These are phyloP conservation scores for Homarus americanus DNA, from an alignment of 1,140 invertebrate genomes.

Conservation along the genomic window DNA sequence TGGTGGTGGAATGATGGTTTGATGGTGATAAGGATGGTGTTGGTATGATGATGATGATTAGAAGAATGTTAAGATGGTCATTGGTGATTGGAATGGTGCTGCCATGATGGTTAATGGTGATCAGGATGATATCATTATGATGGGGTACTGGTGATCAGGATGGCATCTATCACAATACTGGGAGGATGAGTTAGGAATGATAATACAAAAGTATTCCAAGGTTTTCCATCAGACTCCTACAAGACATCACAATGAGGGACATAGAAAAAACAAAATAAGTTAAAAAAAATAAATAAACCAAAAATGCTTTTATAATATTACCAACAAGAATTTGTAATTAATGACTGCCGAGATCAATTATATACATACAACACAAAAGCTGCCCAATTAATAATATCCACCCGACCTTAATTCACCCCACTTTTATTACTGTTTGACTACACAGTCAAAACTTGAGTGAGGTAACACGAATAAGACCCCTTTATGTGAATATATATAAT, in stretches of 20 bases:
- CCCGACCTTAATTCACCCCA: neutral
- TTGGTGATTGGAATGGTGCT: too few species aligned
- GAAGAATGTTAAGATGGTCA: too few species aligned
- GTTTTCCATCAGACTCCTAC: neutral
- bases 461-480: too few species aligned
- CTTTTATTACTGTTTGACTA: too few species aligned
- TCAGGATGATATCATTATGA: too few species aligned
- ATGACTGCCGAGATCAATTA: neutral
- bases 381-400: neutral
- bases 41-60: too few species aligned
- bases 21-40: too few species aligned
- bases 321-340: neutral
- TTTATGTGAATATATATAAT: too few species aligned
- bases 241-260: neutral
- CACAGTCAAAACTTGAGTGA: too few species aligned
- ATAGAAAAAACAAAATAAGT: neutral
- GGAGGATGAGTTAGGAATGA: neutral
- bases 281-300: neutral
- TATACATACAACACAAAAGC: constrained; percentile 5
- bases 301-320: neutral
- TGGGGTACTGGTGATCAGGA: neutral
- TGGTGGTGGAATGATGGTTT: too few species aligned
- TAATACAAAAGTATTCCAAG: neutral
- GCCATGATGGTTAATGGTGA: too few species aligned
- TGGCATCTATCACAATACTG: neutral